Conservation (phyloP, 2,797 vertebrate species). For the Alca torda region DNA sequence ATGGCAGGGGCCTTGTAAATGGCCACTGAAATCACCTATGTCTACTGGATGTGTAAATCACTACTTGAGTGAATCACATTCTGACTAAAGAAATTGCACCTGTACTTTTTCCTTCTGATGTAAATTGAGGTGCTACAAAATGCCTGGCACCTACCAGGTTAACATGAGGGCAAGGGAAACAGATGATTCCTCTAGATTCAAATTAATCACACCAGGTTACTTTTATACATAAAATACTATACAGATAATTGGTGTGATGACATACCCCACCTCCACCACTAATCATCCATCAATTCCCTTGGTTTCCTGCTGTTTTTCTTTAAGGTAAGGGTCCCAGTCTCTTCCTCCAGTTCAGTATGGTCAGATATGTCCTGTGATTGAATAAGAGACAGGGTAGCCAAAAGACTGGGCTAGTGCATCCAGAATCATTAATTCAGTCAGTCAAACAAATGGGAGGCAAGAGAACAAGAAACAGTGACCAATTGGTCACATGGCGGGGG, state of each 20-base stretch:
- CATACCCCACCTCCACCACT: not conserved
- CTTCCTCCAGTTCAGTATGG: conserved; percentile 65
- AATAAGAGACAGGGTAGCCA: conserved; percentile 63
- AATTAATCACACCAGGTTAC: not conserved
- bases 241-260: not conserved
- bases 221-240: not conserved
- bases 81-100: not conserved
- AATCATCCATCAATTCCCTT: not conserved
- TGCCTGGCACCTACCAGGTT: not conserved
- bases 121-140: not conserved
- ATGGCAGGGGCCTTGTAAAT: not conserved
- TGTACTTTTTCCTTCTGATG: not conserved
- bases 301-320: not conserved
- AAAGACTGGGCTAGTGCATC: conserved; percentile 65
- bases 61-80: not conserved
- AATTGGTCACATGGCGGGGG: conserved; percentile 87
- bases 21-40: not conserved
- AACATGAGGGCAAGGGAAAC: not conserved
- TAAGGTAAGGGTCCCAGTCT: not conserved
- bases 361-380: conserved; percentile 57
- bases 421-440: conserved; percentile 77
- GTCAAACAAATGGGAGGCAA: conserved; percentile 77
- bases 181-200: not conserved
- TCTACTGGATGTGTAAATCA: not conserved
- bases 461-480: conserved; percentile 79